Base-by-base conservation (phyloP, 2,797 vertebrate genomes). In the Eupleurogrammus muticus region DNA sequence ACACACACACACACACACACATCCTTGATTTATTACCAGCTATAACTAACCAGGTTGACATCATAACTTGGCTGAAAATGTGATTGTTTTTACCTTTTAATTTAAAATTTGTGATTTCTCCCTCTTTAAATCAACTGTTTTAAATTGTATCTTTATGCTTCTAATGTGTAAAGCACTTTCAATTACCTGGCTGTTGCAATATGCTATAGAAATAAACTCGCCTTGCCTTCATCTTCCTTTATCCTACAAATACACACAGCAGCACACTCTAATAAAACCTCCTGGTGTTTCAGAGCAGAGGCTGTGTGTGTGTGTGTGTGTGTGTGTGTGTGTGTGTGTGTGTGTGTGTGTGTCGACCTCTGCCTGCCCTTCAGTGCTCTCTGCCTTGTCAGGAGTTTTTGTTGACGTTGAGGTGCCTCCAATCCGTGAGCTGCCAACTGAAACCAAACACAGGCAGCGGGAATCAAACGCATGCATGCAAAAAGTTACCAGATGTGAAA, bases 181-280 rank as follows among this genome's bases (percentile, higher is more conserved):
- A n/a, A n/a, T n/a, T n/a, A n/a, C n/a, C n/a, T n/a, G n/a, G n/a
- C n/a, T n/a, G n/a, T n/a, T n/a, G n/a, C n/a, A n/a, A n/a, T n/a
- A n/a, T n/a, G n/a, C n/a, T n/a, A n/a, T n/a, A n/a, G n/a, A n/a
- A n/a, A n/a, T n/a, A n/a, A n/a, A n/a, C n/a, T n/a, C n/a, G n/a
- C 44, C 72, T 81, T 87, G 73, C 72, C 52, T 56, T 49, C 70
- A 77, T 81, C 44, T 65, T 80, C 66, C 74, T 66, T 67, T n/a
- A n/a, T 17, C 63, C 53, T 67, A 75, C 49, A 44, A 54, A 62
- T 16, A 32, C 62, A 23, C 19, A 44, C 36, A n/a, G n/a, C n/a
- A n/a, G n/a, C 28, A 54, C 59, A 51, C 51, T 11, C n/a, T 14
- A 34, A 46, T 8, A 49, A 49, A 58, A 56, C 60, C 62, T 47